Base-by-base conservation (phyloP, 2,888 invertebrate species). In the Cheilosia vernalis region DNA sequence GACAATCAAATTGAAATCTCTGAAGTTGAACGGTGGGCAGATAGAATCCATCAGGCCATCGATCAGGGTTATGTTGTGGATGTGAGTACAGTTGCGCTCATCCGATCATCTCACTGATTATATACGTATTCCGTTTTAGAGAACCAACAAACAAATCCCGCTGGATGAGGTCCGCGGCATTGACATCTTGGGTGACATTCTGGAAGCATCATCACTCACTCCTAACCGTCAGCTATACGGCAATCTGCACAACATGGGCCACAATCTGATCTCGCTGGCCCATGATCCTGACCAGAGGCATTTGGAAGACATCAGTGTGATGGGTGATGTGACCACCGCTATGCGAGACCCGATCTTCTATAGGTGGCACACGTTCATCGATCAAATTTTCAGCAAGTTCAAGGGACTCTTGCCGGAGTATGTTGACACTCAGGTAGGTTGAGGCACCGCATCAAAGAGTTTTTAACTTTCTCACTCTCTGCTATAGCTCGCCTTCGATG, bases 331-430 rank as follows among this genome's bases (percentile, higher is more conserved):
- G 2, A 95, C 96, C 0, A 96, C 96, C 0, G 96, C 97, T 0
- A 96, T 97, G 96, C 94, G 97, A 51, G 97, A 97, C 91, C 97
- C 97, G 0, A 93, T 96, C 85, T 97, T 97, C 93, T 97, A 96
- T 92, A 95, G 96, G 89, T 97, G 96, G 96, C 97, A 97, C 89
- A 94, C 95, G 1, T 96, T 94, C 90, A 93, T 97, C 61, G 96
- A 97, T 88, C 94, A 95, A 84, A 91, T 96, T 33, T 97, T 96
- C 93, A 94, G 95, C 87, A 94, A 94, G 87, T 94, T 94, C 91
- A 97, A 97, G 91, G 91, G 92, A 6, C 93, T 93, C 5, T 89
- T 95, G 58, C 93, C 94, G 0, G 91, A 93, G 15, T 96, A 96
- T 89, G 92, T 90, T 0, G 88, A 88, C 1, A 89, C 91, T 27